Evolutionary conservation across 1,140 invertebrate species (phyloP).

Genomic region (Macrotrachela quadricornifera): DNA sequence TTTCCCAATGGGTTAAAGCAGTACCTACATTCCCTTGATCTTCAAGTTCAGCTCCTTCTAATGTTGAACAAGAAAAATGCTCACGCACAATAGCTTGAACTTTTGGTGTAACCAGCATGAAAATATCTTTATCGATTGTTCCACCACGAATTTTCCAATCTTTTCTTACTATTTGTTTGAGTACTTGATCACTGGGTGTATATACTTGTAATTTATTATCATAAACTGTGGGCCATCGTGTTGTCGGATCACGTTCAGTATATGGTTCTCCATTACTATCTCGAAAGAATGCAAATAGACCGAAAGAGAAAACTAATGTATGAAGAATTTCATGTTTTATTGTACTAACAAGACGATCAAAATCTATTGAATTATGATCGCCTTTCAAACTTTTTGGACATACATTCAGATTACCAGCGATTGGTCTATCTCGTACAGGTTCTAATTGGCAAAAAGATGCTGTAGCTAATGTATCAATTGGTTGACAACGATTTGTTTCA

Average conservation of each 20-base stretch:
- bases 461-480: slow-evolving; percentile 64
- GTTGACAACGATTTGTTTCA: slow-evolving; percentile 66
- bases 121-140: slow-evolving; percentile 46
- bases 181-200: slow-evolving; percentile 74
- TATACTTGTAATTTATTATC: slow-evolving; percentile 46
- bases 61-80: slow-evolving; percentile 65
- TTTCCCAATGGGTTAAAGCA: slow-evolving; percentile 84
- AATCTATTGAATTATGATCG: slow-evolving; percentile 47
- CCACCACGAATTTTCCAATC: slow-evolving; percentile 66
- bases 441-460: slow-evolving; percentile 98
- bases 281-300: slow-evolving; percentile 74
- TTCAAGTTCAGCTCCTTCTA: slow-evolving; percentile 91
- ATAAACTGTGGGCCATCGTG: slow-evolving; percentile 51
- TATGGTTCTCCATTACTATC: slow-evolving; percentile 62
- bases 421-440: slow-evolving; percentile 65
- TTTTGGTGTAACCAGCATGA: slow-evolving; percentile 73
- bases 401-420: slow-evolving; percentile 91
- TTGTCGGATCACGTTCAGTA: slow-evolving; percentile 45
- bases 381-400: slow-evolving; percentile 83
- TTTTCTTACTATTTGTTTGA: slow-evolving; percentile 49
- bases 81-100: slow-evolving; percentile 51
- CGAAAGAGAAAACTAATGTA: slow-evolving; percentile 81
- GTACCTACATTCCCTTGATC: slow-evolving; percentile 94
- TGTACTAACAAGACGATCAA: slow-evolving; percentile 45
- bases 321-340: slow-evolving; percentile 97